A percentile compares a stretch with the other conserved stretches of the same genome.
These are phyloP conservation scores for Diplolepis rosae DNA, from an alignment of 2,888 invertebrate genomes.

Conservation along the genomic window DNA sequence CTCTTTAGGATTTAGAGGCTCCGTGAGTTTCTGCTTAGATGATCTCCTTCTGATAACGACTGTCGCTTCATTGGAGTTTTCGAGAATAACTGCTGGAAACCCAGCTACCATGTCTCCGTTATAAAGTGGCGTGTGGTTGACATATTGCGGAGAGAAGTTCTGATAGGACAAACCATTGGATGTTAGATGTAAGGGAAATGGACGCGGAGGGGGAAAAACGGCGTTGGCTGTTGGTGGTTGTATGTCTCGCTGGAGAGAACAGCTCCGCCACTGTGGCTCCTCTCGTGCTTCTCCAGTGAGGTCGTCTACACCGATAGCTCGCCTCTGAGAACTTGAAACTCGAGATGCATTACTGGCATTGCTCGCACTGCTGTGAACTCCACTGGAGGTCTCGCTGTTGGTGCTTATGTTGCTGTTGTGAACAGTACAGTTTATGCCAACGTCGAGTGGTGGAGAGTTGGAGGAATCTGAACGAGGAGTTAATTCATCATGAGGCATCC, in stretches of 20 bases:
- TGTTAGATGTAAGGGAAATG: conserved; percentile 70
- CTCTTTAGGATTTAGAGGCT: conserved; percentile 74
- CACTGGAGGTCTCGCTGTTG: conserved; percentile 82
- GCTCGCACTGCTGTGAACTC: conserved; percentile 81
- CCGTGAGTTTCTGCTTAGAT: conserved; percentile 75
- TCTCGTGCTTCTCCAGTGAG: conserved; percentile 68
- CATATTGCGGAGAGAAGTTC: conserved; percentile 61
- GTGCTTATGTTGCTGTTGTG: conserved; percentile 74
- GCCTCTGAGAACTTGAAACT: conserved; percentile 61
- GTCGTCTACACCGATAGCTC: conserved; percentile 76
- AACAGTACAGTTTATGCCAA: conserved; percentile 75
- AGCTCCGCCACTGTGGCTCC: conserved; percentile 77
- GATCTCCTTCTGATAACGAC: conserved; percentile 79
- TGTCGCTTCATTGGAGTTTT: conserved; percentile 77
- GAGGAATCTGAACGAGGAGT: conserved; percentile 82
- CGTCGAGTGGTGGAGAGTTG: conserved; percentile 67
- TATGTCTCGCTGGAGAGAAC: conserved; percentile 75
- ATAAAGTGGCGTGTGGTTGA: conserved; percentile 54
- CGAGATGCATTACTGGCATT: conserved; percentile 72
- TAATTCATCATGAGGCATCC: conserved; percentile 82
- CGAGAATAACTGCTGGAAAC: conserved; percentile 74
- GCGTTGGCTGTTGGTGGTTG: conserved; percentile 74
- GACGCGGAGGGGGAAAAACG: conserved; percentile 68
- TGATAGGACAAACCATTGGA: conserved; percentile 73
- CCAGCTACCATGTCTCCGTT: conserved; percentile 50